phyloP scores from a whole-genome alignment of 2,888 invertebrate species.

The Cynaeus angustus region DNA sequence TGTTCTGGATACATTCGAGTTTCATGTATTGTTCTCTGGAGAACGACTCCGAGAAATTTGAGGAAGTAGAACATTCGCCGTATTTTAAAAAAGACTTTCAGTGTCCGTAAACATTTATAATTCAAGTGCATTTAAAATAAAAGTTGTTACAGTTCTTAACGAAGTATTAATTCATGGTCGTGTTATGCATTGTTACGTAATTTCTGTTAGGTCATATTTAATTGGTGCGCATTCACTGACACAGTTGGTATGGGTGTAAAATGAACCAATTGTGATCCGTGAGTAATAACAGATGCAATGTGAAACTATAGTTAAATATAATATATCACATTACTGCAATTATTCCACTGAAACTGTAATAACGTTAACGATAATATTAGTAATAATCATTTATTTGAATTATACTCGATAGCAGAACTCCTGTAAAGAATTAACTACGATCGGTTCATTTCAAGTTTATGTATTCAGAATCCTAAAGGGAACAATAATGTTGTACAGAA shows the following conservation, averaged over 20 bases:
- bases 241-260: constrained; percentile 10
- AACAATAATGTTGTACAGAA: too few relatives aligned
- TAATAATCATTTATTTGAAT: too few relatives aligned
- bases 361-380: too few relatives aligned
- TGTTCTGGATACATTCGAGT: constrained; percentile 71
- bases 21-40: constrained; percentile 5
- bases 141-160: constrained; percentile 21
- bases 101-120: constrained; percentile 5
- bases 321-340: too few relatives aligned
- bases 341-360: too few relatives aligned
- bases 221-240: constrained; percentile 10
- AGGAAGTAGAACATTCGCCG: constrained; percentile 23
- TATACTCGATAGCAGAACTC: too few relatives aligned
- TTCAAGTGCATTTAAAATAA: constrained; percentile 16
- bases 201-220: constrained; percentile 13
- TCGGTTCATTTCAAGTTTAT: too few relatives aligned
- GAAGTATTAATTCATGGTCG: constrained; percentile 4
- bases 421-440: too few relatives aligned
- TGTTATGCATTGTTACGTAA: constrained; percentile 8
- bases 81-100: constrained; percentile 42
- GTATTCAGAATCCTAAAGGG: too few relatives aligned
- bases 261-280: not conserved
- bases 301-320: too few relatives aligned
- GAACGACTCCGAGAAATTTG: constrained; percentile 8
- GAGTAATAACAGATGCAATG: too few relatives aligned